A percentile compares a stretch with the other conserved stretches of the same genome.
Conservation (phyloP, 2,888 invertebrate genomes). For the Cerastis rubricosa region DNA sequence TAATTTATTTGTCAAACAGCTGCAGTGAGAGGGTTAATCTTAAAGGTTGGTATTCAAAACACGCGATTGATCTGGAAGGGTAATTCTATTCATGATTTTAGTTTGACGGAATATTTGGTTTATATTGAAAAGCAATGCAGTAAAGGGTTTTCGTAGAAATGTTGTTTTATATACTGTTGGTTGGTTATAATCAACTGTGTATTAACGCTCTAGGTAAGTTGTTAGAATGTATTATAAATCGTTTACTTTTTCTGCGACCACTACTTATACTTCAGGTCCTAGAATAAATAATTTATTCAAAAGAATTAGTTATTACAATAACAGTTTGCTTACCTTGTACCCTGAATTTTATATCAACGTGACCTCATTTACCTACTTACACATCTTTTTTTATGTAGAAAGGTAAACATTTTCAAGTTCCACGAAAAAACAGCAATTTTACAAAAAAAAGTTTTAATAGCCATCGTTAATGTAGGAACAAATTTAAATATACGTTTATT, state of each 20-base stretch:
- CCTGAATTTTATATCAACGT: conserved; percentile 26
- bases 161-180: conserved; percentile 5
- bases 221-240: not conserved
- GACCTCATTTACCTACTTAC: conserved; percentile 10
- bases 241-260: not conserved
- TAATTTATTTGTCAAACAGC: conserved; percentile 65
- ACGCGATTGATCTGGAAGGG: conserved; percentile 55
- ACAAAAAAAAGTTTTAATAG: conserved; percentile 61
- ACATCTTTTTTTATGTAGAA: conserved; percentile 33
- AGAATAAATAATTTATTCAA: not conserved
- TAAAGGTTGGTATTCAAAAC: conserved; percentile 57
- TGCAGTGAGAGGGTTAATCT: conserved; percentile 52
- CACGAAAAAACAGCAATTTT: conserved; percentile 45
- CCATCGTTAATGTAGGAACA: conserved; percentile 50
- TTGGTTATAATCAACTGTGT: conserved; percentile 2
- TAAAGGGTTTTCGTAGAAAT: conserved; percentile 15
- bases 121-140: conserved; percentile 43
- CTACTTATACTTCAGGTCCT: not conserved
- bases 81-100: conserved; percentile 64
- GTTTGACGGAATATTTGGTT: conserved; percentile 43
- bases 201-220: not conserved
- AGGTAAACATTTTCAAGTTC: conserved; percentile 43
- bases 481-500: conserved; percentile 64
- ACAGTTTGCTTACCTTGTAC: not conserved
- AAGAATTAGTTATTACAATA: not conserved